These are phyloP conservation scores for Hepsetus odoe DNA, from an alignment of 2,113 vertebrate species.

Conservation along the genomic window DNA sequence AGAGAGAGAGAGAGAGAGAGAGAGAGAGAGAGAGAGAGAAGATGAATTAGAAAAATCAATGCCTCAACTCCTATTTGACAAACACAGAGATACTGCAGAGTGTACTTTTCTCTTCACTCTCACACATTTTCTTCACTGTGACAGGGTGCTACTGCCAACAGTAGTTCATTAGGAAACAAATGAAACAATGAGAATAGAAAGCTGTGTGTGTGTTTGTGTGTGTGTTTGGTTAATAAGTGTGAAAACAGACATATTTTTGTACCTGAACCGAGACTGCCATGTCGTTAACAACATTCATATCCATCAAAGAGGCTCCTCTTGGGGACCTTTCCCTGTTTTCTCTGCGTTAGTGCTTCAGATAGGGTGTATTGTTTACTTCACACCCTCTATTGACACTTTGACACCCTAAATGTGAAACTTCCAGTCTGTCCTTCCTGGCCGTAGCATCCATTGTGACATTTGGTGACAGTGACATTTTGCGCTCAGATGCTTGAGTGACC, in stretches of 20 bases:
- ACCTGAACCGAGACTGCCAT: conserved; percentile 5
- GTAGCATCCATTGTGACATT: conserved; percentile 41
- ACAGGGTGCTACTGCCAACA: conserved; percentile 40
- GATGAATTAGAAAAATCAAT: conserved; percentile 58
- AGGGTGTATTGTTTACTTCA: conserved; percentile 53
- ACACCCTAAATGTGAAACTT: conserved; percentile 49
- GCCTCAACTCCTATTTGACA: conserved; percentile 46
- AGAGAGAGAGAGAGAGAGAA: conserved; percentile 41
- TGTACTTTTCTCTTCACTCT: conserved; percentile 35
- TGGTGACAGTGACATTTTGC: conserved; percentile 48
- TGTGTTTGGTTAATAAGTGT: conserved; percentile 43
- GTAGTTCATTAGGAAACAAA: conserved; percentile 51
- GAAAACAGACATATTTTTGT: conserved; percentile 40
- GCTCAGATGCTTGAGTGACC: conserved; percentile 44
- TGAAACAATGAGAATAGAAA: conserved; percentile 39
- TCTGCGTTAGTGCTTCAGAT: conserved; percentile 16
- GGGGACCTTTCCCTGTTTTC: background rate
- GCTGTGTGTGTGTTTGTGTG: conserved; percentile 23
- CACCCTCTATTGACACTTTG: conserved; percentile 53
- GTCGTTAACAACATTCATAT: conserved; percentile 39
- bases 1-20: conserved; percentile 40
- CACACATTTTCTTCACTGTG: conserved; percentile 25
- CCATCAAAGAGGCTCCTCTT: conserved; percentile 11
- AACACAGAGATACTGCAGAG: conserved; percentile 34
- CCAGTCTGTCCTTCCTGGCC: conserved; percentile 1